Conservation (phyloP, 2,888 invertebrate genomes). For the Neoitamus cyanurus region DNA sequence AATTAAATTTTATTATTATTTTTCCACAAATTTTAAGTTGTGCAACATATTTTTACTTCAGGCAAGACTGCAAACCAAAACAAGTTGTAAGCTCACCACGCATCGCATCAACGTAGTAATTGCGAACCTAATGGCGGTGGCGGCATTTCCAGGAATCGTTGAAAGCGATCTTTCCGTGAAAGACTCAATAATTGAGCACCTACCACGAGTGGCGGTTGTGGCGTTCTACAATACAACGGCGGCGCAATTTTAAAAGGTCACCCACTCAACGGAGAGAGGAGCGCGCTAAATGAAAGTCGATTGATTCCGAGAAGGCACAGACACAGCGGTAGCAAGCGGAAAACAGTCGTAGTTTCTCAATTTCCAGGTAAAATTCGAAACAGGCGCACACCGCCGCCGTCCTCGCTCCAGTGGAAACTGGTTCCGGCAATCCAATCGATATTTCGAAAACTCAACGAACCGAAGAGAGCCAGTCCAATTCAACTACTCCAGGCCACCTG, state of each 20-base stretch:
- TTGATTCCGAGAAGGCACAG: neutral
- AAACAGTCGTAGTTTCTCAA: neutral
- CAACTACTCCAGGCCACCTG: no score
- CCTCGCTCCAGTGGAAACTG: no score
- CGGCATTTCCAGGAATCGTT: neutral
- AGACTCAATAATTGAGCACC: neutral
- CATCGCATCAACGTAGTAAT: neutral
- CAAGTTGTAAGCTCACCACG: neutral
- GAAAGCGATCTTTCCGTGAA: neutral
- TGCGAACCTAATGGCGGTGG: neutral
- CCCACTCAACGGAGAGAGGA: neutral
- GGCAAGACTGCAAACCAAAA: neutral
- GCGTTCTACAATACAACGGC: no score
- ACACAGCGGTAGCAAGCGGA: neutral
- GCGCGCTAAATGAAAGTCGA: neutral
- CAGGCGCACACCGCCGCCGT: neutral
- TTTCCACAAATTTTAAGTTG: no score
- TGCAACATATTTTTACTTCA: no score
- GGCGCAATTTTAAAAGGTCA: neutral
- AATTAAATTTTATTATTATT: no score
- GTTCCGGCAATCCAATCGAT: neutral
- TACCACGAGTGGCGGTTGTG: neutral
- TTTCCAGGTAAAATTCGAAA: neutral
- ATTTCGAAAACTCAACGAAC: neutral
- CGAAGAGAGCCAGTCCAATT: no score